Conservation (phyloP, 2,797 vertebrate species). For the Myoxocephalus aenaeus region DNA sequence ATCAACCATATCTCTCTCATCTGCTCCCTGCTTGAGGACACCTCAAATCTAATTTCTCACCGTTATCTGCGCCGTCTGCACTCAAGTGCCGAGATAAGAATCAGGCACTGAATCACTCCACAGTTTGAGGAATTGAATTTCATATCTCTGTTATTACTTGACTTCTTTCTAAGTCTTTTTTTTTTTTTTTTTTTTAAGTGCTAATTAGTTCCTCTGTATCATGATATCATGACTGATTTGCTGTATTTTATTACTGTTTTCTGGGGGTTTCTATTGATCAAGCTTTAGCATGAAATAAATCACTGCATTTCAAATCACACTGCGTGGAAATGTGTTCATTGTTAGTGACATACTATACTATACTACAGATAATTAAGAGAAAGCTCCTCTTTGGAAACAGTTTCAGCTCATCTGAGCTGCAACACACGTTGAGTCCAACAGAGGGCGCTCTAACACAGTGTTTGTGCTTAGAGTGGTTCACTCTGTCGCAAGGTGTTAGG, state of each 20-base stretch:
- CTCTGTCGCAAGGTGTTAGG: not conserved
- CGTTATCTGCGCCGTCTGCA: slow-evolving; percentile 36
- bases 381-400: too few relatives aligned
- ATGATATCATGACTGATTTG: slow-evolving; percentile 55
- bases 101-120: slow-evolving; percentile 48
- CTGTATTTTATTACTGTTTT: slow-evolving; percentile 63
- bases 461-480: slow-evolving; percentile 1
- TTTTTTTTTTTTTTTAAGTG: slow-evolving; percentile 34
- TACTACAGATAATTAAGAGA: not conserved
- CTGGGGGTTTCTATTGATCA: slow-evolving; percentile 67
- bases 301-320: slow-evolving; percentile 60
- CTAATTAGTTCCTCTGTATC: slow-evolving; percentile 58
- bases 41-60: slow-evolving; percentile 32
- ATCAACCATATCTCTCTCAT: slow-evolving; percentile 54
- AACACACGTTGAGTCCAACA: slow-evolving; percentile 56
- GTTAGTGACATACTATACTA: not conserved
- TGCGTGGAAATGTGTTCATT: not conserved
- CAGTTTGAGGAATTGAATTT: slow-evolving; percentile 49
- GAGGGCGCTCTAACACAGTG: slow-evolving; percentile 74
- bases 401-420: slow-evolving; percentile 20
- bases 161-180: slow-evolving; percentile 27
- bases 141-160: slow-evolving; percentile 52
- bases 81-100: slow-evolving; percentile 43
- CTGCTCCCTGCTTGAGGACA: slow-evolving; percentile 18
- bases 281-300: slow-evolving; percentile 85